Evolutionary conservation across 2,797 vertebrate genomes (phyloP).

Genomic region (Micromesistius poutassou): DNA sequence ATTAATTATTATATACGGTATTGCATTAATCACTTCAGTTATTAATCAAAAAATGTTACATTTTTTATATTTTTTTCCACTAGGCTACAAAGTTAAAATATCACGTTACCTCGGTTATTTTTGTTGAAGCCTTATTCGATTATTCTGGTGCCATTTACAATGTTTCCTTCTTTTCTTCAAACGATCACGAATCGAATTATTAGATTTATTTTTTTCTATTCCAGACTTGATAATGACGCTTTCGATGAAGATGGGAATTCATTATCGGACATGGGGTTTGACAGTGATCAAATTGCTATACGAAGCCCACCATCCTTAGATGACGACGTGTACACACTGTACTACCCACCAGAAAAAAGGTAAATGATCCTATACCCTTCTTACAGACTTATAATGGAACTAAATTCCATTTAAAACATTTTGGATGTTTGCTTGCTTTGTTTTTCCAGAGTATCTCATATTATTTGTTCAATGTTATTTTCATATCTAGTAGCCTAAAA

Average conservation of each 20-base stretch:
- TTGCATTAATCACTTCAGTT: background rate
- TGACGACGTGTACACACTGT: slow-evolving; percentile 83
- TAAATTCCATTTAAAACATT: slow-evolving; percentile 41
- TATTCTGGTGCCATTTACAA: background rate
- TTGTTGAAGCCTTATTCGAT: background rate
- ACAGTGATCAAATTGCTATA: slow-evolving; percentile 80
- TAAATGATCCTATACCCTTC: slow-evolving; percentile 51
- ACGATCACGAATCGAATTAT: slow-evolving; percentile 27
- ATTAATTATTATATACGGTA: background rate
- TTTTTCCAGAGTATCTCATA: slow-evolving; percentile 61
- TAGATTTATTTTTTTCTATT: slow-evolving; percentile 36
- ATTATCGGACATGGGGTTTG: slow-evolving; percentile 84
- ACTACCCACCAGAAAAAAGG: slow-evolving; percentile 88
- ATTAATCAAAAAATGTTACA: background rate
- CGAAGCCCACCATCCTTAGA: slow-evolving; percentile 83
- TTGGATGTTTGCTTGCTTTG: slow-evolving; percentile 65
- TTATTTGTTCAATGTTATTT: slow-evolving; percentile 63
- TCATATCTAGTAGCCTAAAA: slow-evolving; percentile 61
- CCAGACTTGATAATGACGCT: slow-evolving; percentile 84
- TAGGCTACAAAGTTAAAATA: background rate
- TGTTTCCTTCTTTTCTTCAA: background rate
- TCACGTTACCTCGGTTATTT: background rate
- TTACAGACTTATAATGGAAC: background rate
- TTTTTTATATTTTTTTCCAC: background rate
- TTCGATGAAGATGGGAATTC: slow-evolving; percentile 90